A percentile compares a stretch with the other conserved stretches of the same genome.
These are phyloP conservation scores for Cardiocondyla obscurior DNA, from an alignment of 1,140 invertebrate genomes.

Conservation along the genomic window DNA sequence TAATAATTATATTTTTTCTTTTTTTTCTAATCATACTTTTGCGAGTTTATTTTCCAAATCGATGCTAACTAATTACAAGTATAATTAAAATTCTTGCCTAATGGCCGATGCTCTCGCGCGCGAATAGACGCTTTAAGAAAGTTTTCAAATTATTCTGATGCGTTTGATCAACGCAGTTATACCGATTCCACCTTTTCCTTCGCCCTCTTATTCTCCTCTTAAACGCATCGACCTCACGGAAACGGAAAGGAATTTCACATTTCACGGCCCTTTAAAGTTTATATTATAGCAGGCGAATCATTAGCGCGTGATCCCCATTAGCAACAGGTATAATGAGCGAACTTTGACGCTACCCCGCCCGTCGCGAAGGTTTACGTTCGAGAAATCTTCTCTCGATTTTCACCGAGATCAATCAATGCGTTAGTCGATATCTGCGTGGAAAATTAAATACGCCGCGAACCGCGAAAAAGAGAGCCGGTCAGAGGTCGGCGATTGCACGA, in stretches of 20 bases:
- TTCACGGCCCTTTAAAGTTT: constrained; percentile 48
- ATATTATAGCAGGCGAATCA: constrained; percentile 35
- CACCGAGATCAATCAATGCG: constrained; percentile 35
- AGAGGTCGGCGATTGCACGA: constrained; percentile 25
- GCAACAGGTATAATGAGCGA: constrained; percentile 63
- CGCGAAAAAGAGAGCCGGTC: constrained; percentile 1
- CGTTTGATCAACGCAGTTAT: constrained; percentile 4
- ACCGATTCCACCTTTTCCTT: not conserved
- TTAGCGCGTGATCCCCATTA: constrained; percentile 57
- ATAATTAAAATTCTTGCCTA: not conserved
- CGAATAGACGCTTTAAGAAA: constrained; percentile 4
- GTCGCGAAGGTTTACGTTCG: constrained; percentile 8
- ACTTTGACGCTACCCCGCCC: constrained; percentile 28
- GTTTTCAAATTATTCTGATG: constrained; percentile 38
- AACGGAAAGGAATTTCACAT: constrained; percentile 37
- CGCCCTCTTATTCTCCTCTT: not conserved
- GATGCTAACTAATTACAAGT: not conserved
- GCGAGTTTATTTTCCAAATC: not conserved
- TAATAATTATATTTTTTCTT: no score
- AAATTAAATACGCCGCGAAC: constrained; percentile 37
- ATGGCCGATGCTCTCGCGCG: not conserved
- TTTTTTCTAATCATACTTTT: not conserved
- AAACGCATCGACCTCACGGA: not conserved
- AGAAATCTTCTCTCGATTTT: constrained; percentile 35
- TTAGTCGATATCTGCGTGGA: constrained; percentile 48